Evolutionary conservation across 2,113 vertebrate genomes (phyloP), one percentile per base, ranked within the genome.

Genomic region (Romanogobio albipinnatus): DNA sequence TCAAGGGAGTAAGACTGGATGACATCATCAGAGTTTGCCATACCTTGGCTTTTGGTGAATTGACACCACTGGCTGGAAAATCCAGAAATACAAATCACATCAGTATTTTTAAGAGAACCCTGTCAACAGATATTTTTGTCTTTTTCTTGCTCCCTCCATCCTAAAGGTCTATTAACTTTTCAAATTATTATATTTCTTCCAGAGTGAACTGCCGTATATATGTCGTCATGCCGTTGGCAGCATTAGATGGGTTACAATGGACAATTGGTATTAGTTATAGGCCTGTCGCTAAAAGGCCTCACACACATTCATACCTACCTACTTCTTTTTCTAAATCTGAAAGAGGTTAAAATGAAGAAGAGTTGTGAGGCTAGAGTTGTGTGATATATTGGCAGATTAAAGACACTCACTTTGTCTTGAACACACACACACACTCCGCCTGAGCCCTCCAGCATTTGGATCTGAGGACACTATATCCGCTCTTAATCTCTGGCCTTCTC

Each of bases 181-280:
- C 81, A 90, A 90, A 92, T 90, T 81, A 90, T 81, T 45, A 64
- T 45, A 10, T 39, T 76, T 82, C 71, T 80, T 87, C 81, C 36
- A 84, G 58, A 24, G 59, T 73, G 49, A 70, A 59, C 53, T 70
- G 29, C 70, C 83, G 47, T 79, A 56, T 29, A 29, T 29, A 29
- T 29, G 29, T 29, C 29, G 45, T 82, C 45, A 76, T 47, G 81
- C 83, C 81, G 71, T 29, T 19, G 43, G 76, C 64, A 81, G 66
- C 82, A 77, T 53, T 81, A 86, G 88, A 92, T 87, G 29, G 83
- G 82, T 92, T 92, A 91, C 88, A 82, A 39, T 33, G 80, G 56
- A n/a, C 58, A 39, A 90, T 91, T 87, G 90, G 76, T 89, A 66
- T 88, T 92, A 90, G 92, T 91, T 90, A 93, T 87, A 89, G 87